Percentiles rank a stretch among this genome's conserved stretches.
phyloP scores from a whole-genome alignment of 2,113 vertebrate genomes.

The Spea multiplicata region DNA sequence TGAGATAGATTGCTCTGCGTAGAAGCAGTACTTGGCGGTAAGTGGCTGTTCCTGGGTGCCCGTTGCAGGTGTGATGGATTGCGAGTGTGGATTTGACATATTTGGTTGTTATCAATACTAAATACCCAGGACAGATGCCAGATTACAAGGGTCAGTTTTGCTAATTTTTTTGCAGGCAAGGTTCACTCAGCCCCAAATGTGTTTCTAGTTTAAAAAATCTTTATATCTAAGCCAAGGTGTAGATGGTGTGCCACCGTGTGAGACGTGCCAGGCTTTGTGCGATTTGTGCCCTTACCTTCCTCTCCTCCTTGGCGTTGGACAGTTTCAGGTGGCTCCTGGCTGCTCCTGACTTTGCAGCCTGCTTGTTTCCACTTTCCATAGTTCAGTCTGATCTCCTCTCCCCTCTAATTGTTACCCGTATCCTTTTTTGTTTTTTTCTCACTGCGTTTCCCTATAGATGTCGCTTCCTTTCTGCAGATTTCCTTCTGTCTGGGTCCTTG shows the following conservation, averaged over 20 bases:
- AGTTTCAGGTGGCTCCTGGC: slow-evolving; percentile 63
- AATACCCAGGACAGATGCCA: too few relatives aligned
- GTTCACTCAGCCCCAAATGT: too few relatives aligned
- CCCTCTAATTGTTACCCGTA: slow-evolving; percentile 61
- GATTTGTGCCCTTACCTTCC: slow-evolving; percentile 72
- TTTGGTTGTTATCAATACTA: too few relatives aligned
- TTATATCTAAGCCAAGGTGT: neutral
- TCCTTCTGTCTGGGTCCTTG: slow-evolving; percentile 8
- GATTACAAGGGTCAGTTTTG: too few relatives aligned
- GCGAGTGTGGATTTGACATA: too few relatives aligned
- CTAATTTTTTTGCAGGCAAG: too few relatives aligned
- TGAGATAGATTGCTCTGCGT: too few relatives aligned
- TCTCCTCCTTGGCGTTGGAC: slow-evolving; percentile 76
- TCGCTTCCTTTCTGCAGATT: neutral
- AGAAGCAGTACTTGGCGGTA: too few relatives aligned
- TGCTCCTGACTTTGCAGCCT: slow-evolving; percentile 72
- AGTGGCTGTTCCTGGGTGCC: too few relatives aligned
- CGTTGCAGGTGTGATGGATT: too few relatives aligned
- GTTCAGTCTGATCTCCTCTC: neutral
- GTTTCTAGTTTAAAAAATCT: too few relatives aligned
- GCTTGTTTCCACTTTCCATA: slow-evolving; percentile 9
- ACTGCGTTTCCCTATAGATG: slow-evolving; percentile 56
- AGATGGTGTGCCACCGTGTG: neutral
- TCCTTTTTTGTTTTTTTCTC: slow-evolving; percentile 68
- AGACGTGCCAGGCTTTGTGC: neutral